Percentiles rank a stretch among this genome's conserved stretches.
phyloP scores from a whole-genome alignment of 2,113 vertebrate genomes.

The Paradoxurus hermaphroditus region DNA sequence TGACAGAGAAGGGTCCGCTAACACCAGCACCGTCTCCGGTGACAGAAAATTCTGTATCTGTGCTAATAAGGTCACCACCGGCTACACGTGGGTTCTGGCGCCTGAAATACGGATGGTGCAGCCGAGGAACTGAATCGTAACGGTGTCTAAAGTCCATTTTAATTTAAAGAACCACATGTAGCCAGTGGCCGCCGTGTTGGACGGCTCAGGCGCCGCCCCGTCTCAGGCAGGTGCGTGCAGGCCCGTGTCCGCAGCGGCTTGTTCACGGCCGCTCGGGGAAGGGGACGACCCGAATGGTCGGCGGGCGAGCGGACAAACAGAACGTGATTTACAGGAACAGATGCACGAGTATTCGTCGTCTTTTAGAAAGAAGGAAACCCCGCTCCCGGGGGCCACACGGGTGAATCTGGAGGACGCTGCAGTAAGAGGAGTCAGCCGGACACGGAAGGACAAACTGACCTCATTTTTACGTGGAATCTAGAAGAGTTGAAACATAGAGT shows the following conservation, averaged over 20 bases:
- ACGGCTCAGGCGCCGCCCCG: accelerated
- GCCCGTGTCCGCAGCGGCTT: background rate
- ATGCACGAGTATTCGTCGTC: background rate
- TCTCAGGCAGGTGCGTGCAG: background rate
- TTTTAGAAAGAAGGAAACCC: background rate
- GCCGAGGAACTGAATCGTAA: too few relatives aligned
- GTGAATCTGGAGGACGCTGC: too few relatives aligned
- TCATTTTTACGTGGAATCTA: accelerated
- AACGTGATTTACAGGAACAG: too few relatives aligned
- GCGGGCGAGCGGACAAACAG: background rate
- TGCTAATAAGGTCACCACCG: accelerated
- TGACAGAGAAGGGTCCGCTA: too few relatives aligned
- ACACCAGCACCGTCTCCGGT: accelerated
- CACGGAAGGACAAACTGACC: background rate
- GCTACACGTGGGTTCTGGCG: accelerated
- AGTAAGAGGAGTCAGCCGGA: background rate
- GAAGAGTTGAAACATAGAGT: background rate
- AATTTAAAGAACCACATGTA: background rate
- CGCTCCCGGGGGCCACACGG: background rate
- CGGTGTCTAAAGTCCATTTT: background rate
- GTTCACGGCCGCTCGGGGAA: too few relatives aligned
- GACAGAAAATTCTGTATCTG: accelerated
- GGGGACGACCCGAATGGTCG: too few relatives aligned
- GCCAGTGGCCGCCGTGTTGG: accelerated
- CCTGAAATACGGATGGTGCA: background rate